Evolutionary conservation across 2,113 vertebrate genomes (phyloP).

Genomic region (Alexandromys fortis): DNA sequence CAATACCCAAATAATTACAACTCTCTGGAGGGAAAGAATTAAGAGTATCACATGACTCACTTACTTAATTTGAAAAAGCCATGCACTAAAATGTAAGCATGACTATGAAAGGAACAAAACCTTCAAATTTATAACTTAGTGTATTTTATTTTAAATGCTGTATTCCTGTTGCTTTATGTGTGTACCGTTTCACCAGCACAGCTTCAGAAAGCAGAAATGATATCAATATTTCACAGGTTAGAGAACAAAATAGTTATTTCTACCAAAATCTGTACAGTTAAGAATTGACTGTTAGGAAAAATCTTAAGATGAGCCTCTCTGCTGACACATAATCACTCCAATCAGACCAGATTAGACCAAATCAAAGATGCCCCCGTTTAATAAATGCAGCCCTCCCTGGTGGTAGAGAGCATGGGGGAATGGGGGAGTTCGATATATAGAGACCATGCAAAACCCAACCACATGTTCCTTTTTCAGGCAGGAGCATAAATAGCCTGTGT

Average conservation of each 20-base stretch:
- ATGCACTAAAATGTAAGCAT: not conserved
- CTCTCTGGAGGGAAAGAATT: not conserved
- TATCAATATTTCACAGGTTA: not conserved
- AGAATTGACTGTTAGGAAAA: not conserved
- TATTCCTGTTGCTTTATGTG: not conserved
- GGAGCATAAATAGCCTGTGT: too few species aligned
- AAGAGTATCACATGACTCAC: not conserved
- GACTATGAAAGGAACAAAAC: not conserved
- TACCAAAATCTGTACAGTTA: not conserved
- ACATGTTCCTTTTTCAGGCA: too few species aligned
- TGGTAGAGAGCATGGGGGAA: too few species aligned
- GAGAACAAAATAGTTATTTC: not conserved
- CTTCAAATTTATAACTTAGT: not conserved
- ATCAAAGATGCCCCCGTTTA: too few species aligned
- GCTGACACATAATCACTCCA: too few species aligned
- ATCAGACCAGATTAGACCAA: too few species aligned
- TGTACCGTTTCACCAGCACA: not conserved
- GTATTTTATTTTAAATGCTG: not conserved
- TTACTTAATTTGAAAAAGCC: not conserved
- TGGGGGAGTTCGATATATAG: too few species aligned
- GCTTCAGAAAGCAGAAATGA: not conserved
- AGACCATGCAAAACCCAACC: too few species aligned
- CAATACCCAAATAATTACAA: conserved; percentile 13
- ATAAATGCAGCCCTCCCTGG: too few species aligned
- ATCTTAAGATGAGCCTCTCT: too few species aligned